phyloP scores from a whole-genome alignment of 2,113 vertebrate genomes.

The Ceyx margarethae region DNA sequence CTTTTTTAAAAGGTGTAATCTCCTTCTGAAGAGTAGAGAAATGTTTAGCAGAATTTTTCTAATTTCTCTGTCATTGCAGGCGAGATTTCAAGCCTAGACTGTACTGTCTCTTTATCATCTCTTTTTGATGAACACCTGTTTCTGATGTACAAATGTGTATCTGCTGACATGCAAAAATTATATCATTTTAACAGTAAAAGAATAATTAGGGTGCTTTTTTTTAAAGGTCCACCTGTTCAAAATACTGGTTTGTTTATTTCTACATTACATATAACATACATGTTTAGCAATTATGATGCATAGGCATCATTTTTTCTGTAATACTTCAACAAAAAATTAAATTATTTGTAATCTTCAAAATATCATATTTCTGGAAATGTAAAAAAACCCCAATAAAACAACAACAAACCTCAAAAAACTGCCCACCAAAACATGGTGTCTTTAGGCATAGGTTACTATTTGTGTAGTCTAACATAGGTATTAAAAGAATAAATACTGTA shows the following conservation, averaged over 20 bases:
- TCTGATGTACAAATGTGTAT: conserved; percentile 82
- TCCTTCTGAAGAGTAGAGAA: conserved; percentile 81
- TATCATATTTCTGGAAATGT: background rate
- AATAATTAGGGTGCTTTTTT: conserved; percentile 89
- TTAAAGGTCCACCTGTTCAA: conserved; percentile 88
- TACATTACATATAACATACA: background rate
- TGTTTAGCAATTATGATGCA: background rate
- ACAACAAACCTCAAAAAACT: no score
- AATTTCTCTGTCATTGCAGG: conserved; percentile 79
- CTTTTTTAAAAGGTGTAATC: conserved; percentile 85
- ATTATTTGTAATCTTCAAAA: background rate
- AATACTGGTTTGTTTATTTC: conserved; percentile 78
- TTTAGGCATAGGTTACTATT: background rate
- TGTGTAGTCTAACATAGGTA: background rate
- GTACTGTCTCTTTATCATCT: conserved; percentile 71
- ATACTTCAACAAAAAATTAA: conserved; percentile 24
- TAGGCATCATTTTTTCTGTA: background rate
- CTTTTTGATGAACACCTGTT: conserved; percentile 92
- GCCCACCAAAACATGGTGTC: no score
- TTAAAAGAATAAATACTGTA: background rate
- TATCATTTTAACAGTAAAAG: conserved; percentile 87
- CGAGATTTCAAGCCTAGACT: conserved; percentile 72
- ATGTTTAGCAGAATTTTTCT: conserved; percentile 85
- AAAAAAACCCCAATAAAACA: background rate
- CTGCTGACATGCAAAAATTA: conserved; percentile 83